A percentile compares a stretch with the other conserved stretches of the same genome.
Evolutionary conservation across 1,140 invertebrate genomes (phyloP).

Genomic region (Drosophila littoralis): DNA sequence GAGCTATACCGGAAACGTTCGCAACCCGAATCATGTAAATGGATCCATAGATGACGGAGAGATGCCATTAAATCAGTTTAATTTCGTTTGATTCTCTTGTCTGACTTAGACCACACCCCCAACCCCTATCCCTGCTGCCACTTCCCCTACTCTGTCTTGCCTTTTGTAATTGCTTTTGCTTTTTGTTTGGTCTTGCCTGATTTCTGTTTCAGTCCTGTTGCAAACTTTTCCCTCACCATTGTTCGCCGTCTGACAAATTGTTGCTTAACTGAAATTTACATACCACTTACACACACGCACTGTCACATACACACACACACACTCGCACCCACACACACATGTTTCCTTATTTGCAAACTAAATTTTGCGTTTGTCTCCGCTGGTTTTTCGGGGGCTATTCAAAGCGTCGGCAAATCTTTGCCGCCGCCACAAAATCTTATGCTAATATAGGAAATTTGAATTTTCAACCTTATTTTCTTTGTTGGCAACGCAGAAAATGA

Average conservation of each 20-base stretch:
- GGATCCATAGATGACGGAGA: constrained; percentile 19
- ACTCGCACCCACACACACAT: constrained; percentile 11
- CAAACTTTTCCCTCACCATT: constrained; percentile 61
- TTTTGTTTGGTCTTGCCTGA: constrained; percentile 72
- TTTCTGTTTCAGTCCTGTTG: constrained; percentile 57
- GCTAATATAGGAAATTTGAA: constrained; percentile 56
- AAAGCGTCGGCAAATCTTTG: constrained; percentile 17
- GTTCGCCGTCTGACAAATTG: constrained; percentile 67
- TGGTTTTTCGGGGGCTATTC: background rate
- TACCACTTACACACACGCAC: constrained; percentile 17
- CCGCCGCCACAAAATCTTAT: constrained; percentile 49
- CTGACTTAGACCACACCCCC: background rate
- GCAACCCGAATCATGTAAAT: constrained; percentile 30
- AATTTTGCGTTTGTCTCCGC: constrained; percentile 56
- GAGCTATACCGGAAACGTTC: constrained; percentile 54
- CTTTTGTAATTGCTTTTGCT: constrained; percentile 75
- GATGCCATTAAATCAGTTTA: constrained; percentile 75
- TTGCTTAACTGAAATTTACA: constrained; percentile 63
- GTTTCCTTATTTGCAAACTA: constrained; percentile 70
- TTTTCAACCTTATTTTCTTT: constrained; percentile 13
- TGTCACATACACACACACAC: constrained; percentile 7
- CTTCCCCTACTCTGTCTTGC: background rate
- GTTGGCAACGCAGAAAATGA: constrained; percentile 5
- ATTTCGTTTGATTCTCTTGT: constrained; percentile 77
- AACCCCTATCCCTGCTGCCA: background rate